These are phyloP conservation scores for Tylochromis polylepis DNA, from an alignment of 2,113 vertebrate species.

Conservation along the genomic window DNA sequence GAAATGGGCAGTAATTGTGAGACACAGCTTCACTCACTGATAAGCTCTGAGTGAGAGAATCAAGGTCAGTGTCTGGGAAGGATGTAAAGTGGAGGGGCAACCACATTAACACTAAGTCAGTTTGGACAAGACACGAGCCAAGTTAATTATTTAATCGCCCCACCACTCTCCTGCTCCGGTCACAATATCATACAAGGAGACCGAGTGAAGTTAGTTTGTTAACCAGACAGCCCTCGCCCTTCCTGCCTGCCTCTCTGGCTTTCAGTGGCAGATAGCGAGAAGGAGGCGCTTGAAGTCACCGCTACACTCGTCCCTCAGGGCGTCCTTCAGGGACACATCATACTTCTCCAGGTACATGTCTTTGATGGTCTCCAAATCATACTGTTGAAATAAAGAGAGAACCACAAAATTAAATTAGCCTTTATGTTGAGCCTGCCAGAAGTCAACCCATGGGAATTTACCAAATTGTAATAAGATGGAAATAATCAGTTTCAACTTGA, in stretches of 20 bases:
- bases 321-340: slow-evolving; percentile 76
- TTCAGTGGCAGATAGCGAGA: slow-evolving; percentile 73
- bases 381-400: slow-evolving; percentile 32
- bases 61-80: not conserved
- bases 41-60: not conserved
- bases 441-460: not conserved
- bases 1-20: slow-evolving; percentile 13
- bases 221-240: not conserved
- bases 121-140: not conserved
- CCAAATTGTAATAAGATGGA: not conserved
- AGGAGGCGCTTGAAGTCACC: slow-evolving; percentile 79
- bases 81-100: not conserved
- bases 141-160: not conserved
- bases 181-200: not conserved
- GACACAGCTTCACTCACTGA: not conserved
- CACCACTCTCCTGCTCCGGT: not conserved
- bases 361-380: slow-evolving; percentile 79
- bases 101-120: not conserved
- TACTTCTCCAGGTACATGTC: slow-evolving; percentile 80
- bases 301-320: slow-evolving; percentile 72
- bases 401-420: not conserved
- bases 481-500: not conserved
- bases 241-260: not conserved
- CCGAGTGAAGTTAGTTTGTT: slow-evolving; percentile 37
- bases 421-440: not conserved